These are phyloP conservation scores for Zapus hudsonius DNA, from an alignment of 2,113 vertebrate species.

Conservation along the genomic window DNA sequence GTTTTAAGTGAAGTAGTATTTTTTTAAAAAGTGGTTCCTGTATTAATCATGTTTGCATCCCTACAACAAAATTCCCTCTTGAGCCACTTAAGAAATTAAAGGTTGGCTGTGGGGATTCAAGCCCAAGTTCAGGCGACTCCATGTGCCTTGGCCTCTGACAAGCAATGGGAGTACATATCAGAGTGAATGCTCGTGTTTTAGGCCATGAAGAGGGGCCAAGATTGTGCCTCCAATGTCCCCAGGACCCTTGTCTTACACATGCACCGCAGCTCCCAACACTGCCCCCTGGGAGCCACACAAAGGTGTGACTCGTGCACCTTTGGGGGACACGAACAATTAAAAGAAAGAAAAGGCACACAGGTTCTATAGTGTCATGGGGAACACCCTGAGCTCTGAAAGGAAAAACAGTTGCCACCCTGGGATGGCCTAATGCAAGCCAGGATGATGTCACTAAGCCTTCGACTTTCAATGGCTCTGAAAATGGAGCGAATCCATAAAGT, in stretches of 20 bases:
- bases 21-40: background rate
- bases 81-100: background rate
- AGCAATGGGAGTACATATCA: fast-evolving
- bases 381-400: no score
- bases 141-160: background rate
- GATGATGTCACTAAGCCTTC: background rate
- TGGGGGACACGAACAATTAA: background rate
- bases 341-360: no score
- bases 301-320: background rate
- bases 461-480: background rate
- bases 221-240: background rate
- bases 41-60: background rate
- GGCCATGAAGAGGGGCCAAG: background rate
- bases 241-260: background rate
- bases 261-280: background rate
- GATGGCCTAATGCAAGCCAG: background rate
- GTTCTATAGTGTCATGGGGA: no score
- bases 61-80: background rate
- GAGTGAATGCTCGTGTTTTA: no score
- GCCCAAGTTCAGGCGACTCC: background rate
- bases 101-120: background rate
- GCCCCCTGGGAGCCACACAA: background rate
- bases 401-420: no score
- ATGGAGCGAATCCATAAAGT: background rate
- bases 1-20: background rate